These are phyloP conservation scores for Lophura nycthemera DNA, from an alignment of 2,113 vertebrate genomes.

Conservation along the genomic window DNA sequence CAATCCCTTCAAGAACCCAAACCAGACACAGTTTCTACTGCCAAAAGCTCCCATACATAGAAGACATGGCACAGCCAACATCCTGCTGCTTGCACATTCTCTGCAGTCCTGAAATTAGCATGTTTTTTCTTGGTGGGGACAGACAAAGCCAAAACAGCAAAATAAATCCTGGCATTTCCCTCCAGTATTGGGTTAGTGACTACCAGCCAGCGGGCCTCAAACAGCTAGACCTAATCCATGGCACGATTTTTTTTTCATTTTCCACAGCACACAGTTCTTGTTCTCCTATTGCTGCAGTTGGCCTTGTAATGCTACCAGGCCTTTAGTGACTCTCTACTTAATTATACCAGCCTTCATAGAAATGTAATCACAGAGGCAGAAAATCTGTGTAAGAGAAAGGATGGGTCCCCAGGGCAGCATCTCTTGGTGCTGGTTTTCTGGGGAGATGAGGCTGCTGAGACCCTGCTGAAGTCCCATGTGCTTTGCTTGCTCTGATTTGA, in stretches of 20 bases:
- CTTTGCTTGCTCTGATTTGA: background rate
- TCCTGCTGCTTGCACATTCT: background rate
- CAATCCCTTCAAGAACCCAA: background rate
- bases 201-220: background rate
- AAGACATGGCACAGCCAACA: background rate
- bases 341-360: background rate
- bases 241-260: conserved; percentile 19
- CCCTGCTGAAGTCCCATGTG: background rate
- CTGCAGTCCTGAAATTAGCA: background rate
- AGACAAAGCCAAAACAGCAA: conserved; percentile 28
- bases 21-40: background rate
- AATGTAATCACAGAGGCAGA: background rate
- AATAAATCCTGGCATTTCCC: conserved; percentile 10
- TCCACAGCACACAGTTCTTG: background rate
- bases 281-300: conserved; percentile 7
- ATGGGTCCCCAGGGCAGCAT: background rate
- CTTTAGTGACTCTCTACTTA: background rate
- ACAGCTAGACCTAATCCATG: background rate
- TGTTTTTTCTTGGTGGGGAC: background rate
- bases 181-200: background rate
- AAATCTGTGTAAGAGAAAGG: background rate
- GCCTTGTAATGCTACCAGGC: background rate
- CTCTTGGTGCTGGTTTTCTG: background rate
- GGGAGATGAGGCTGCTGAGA: background rate
- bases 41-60: background rate